Conservation (phyloP, 2,113 vertebrate species). For the Lasiurus cinereus region DNA sequence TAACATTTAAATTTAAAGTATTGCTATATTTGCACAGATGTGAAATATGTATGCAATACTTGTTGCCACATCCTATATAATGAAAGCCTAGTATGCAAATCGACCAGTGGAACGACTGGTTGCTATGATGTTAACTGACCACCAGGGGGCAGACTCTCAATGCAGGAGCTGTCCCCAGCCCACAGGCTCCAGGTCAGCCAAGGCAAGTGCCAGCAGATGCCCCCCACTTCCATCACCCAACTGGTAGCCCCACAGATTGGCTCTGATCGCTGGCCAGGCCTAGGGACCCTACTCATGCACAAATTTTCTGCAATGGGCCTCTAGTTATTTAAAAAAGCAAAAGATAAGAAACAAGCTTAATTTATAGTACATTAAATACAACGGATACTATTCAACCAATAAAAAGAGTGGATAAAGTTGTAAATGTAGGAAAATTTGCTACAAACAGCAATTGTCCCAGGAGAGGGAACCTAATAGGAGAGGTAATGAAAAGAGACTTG, state of each 20-base stretch:
- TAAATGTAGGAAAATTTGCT: slow-evolving; percentile 32
- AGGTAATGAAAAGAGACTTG: background rate
- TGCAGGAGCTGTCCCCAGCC: too few species aligned
- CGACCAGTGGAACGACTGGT: too few species aligned
- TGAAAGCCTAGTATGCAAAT: too few species aligned
- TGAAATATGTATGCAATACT: slow-evolving; percentile 27
- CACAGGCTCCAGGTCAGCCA: too few species aligned
- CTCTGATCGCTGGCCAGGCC: too few species aligned
- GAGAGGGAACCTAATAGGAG: background rate
- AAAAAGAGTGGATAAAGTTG: background rate
- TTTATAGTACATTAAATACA: slow-evolving; percentile 1
- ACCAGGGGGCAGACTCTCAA: too few species aligned
- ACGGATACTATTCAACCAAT: background rate
- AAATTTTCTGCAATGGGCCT: too few species aligned
- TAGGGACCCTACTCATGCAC: too few species aligned
- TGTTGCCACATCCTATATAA: background rate
- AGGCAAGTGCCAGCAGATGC: too few species aligned
- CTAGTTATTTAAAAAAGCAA: slow-evolving; percentile 26
- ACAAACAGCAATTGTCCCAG: background rate
- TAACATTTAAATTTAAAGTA: slow-evolving; percentile 53
- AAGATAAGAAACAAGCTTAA: slow-evolving; percentile 34
- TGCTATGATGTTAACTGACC: too few species aligned
- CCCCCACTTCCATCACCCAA: too few species aligned
- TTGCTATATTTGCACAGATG: background rate
- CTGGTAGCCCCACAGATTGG: too few species aligned